Conservation (phyloP, 2,797 vertebrate genomes). For the Tokudaia tokunoshimensis region DNA sequence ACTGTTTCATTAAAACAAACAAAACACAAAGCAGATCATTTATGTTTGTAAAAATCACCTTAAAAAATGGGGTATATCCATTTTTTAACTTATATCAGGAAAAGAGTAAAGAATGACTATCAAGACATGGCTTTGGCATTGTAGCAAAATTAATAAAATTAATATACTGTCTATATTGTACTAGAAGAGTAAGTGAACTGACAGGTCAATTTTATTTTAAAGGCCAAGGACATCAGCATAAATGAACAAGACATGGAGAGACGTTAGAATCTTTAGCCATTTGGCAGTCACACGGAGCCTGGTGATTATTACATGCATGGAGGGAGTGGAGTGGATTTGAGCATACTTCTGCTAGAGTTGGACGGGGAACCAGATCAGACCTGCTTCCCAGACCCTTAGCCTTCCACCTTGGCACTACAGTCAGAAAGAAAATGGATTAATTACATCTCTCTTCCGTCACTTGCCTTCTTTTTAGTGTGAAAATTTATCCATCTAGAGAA, state of each 20-base stretch:
- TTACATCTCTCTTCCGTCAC: neutral
- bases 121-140: neutral
- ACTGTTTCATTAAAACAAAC: neutral
- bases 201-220: slow-evolving; percentile 43
- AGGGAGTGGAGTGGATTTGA: neutral
- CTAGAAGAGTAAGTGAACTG: neutral
- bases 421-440: neutral
- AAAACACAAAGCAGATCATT: neutral
- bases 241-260: neutral
- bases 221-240: neutral
- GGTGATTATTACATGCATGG: neutral
- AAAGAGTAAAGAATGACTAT: slow-evolving; percentile 27
- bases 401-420: neutral
- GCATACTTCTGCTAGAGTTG: neutral
- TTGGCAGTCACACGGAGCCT: neutral
- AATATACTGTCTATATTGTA: neutral
- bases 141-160: neutral
- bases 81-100: neutral
- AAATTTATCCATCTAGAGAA: neutral
- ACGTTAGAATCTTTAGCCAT: neutral
- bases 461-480: neutral
- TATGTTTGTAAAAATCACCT: neutral
- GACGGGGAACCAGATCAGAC: neutral
- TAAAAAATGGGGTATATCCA: slow-evolving; percentile 25
- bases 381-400: neutral